Percentiles rank a stretch among this genome's conserved stretches.
Conservation (phyloP, 2,797 vertebrate species). For the Anisognathus igniventris region DNA sequence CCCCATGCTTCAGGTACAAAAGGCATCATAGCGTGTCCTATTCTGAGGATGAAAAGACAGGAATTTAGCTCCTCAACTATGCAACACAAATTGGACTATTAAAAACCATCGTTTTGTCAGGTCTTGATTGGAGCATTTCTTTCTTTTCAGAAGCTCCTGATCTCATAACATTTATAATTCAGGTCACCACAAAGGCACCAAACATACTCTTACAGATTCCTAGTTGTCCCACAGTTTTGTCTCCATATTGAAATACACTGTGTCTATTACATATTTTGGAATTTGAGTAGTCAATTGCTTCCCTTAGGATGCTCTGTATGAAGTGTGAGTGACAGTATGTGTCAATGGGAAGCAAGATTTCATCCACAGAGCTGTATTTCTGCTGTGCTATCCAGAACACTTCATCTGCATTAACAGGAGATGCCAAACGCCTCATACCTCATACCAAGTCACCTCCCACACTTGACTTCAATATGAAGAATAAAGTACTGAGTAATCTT, state of each 20-base stretch:
- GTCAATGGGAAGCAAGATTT: neutral
- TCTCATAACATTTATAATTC: neutral
- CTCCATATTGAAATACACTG: neutral
- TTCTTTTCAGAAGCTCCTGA: neutral
- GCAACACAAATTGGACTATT: neutral
- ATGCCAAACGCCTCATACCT: neutral
- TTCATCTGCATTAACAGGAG: neutral
- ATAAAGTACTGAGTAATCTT: neutral
- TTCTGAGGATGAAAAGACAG: neutral
- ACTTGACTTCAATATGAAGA: neutral
- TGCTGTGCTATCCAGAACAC: neutral
- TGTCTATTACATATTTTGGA: neutral
- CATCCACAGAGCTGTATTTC: neutral
- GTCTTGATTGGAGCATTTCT: neutral
- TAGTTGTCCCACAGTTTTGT: neutral
- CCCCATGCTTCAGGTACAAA: neutral
- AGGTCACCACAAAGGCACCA: neutral
- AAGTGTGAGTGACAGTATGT: neutral
- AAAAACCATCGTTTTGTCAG: neutral
- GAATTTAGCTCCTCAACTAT: neutral
- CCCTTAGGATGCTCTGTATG: neutral
- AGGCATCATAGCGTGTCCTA: neutral
- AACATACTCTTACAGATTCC: neutral
- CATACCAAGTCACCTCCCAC: neutral
- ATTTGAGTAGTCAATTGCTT: neutral